These are phyloP conservation scores for Prosopocoilus inquinatus DNA, from an alignment of 2,888 invertebrate species.

Conservation along the genomic window DNA sequence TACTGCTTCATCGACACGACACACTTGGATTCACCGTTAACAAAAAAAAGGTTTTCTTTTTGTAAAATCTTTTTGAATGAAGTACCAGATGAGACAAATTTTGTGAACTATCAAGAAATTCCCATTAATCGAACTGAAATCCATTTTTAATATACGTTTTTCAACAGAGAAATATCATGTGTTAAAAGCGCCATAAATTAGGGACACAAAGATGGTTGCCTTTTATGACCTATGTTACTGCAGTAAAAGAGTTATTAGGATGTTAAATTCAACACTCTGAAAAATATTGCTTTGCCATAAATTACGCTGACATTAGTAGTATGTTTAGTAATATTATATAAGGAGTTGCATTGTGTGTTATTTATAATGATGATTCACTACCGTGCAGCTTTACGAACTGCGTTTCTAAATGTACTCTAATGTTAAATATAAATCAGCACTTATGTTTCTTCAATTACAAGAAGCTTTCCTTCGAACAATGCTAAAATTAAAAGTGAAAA, in stretches of 20 bases:
- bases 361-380: slow-evolving; percentile 16
- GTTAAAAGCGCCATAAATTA: slow-evolving; percentile 34
- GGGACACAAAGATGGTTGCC: slow-evolving; percentile 30
- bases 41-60: background rate
- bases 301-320: slow-evolving; percentile 20
- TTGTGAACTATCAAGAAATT: too few relatives aligned
- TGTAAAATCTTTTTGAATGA: background rate
- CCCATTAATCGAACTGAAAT: background rate
- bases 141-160: slow-evolving; percentile 17
- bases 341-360: slow-evolving; percentile 16
- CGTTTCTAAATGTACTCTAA: background rate
- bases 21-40: background rate
- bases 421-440: background rate
- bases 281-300: slow-evolving; percentile 23
- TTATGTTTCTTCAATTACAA: background rate
- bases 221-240: slow-evolving; percentile 33
- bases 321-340: slow-evolving; percentile 18
- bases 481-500: slow-evolving; percentile 5
- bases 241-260: slow-evolving; percentile 33
- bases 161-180: slow-evolving; percentile 25
- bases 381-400: background rate
- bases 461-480: background rate
- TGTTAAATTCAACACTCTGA: slow-evolving; percentile 33
- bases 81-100: background rate
- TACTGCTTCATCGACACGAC: slow-evolving; percentile 2